Evolutionary conservation across 2,113 vertebrate genomes (phyloP).

Genomic region (Chrysemys picta): DNA sequence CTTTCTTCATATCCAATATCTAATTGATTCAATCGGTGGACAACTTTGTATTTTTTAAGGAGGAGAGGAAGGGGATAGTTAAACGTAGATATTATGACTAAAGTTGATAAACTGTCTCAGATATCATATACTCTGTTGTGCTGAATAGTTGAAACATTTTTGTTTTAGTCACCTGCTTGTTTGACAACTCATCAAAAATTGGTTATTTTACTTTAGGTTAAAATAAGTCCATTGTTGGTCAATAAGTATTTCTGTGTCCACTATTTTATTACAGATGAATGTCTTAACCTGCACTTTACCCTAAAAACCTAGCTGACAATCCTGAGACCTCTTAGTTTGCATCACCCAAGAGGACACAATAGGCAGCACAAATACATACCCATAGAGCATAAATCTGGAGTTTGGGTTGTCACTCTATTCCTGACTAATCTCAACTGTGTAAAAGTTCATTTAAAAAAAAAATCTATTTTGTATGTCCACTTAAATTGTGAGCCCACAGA

Average conservation of each 20-base stretch:
- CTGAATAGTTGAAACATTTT: neutral
- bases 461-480: neutral
- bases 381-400: neutral
- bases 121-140: neutral
- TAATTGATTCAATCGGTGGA: neutral
- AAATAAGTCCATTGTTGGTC: neutral
- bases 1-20: neutral
- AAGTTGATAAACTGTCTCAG: neutral
- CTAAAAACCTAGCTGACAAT: neutral
- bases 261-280: neutral
- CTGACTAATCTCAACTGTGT: neutral
- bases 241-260: neutral
- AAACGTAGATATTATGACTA: neutral
- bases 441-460: neutral
- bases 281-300: neutral
- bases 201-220: neutral
- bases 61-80: neutral
- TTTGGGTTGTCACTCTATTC: neutral
- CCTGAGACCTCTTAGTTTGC: neutral
- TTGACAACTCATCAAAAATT: neutral
- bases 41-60: neutral
- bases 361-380: neutral
- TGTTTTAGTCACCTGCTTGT: neutral
- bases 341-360: neutral
- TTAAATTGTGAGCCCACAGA: neutral